Percentiles rank a stretch among this genome's conserved stretches.
Conservation (phyloP, 2,113 vertebrate genomes). For the Rostratula benghalensis region DNA sequence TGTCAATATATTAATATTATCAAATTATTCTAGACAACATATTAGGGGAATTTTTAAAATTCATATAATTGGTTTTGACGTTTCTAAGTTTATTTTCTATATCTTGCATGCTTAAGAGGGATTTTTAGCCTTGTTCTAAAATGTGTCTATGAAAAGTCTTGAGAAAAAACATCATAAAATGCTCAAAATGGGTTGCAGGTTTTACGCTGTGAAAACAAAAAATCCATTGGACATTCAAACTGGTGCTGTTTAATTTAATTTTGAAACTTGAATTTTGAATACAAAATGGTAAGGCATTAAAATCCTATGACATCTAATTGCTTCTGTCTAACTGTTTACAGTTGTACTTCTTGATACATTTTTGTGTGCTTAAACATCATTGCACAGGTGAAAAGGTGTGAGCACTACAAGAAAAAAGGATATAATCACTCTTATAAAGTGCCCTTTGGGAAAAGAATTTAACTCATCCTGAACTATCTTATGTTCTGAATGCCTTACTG, state of each 20-base stretch:
- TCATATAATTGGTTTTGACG: neutral
- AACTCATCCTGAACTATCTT: neutral
- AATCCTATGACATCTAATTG: neutral
- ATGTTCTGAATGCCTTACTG: neutral
- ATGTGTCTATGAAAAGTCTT: neutral
- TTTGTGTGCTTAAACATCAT: neutral
- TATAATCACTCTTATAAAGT: neutral
- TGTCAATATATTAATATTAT: neutral
- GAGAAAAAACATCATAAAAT: neutral
- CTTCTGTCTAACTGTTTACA: neutral
- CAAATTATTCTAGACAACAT: neutral
- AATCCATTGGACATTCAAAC: neutral
- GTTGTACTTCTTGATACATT: neutral
- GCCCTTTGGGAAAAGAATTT: neutral
- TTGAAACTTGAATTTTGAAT: neutral
- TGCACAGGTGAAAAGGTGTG: neutral
- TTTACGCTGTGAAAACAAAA: neutral
- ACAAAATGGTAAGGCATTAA: neutral
- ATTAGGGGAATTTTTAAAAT: neutral
- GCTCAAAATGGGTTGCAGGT: accelerated
- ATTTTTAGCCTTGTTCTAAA: neutral
- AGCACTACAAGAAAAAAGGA: neutral
- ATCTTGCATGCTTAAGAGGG: neutral
- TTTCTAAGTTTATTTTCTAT: neutral
- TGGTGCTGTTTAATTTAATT: neutral